Percentiles rank a stretch among this genome's conserved stretches.
Evolutionary conservation across 2,888 invertebrate genomes (phyloP).

Genomic region (Geotrupes spiniger): DNA sequence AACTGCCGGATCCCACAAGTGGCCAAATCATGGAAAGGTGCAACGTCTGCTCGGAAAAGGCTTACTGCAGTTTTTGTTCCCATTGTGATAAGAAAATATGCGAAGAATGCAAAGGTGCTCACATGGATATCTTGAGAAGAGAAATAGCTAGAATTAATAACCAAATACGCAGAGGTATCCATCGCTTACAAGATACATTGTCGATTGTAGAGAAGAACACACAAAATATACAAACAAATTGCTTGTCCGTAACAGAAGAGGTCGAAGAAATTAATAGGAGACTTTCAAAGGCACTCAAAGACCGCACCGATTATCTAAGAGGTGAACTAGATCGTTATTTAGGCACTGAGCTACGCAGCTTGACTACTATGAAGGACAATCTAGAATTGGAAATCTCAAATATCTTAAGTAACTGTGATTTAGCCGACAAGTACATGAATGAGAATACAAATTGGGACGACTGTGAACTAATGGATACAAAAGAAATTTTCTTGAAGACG

Average conservation of each 20-base stretch:
- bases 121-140: constrained; percentile 91
- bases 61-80: constrained; percentile 82
- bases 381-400: constrained; percentile 92
- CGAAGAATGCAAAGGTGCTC: constrained; percentile 92
- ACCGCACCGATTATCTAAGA: constrained; percentile 81
- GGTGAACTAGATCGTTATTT: constrained; percentile 91
- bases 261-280: constrained; percentile 90
- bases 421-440: constrained; percentile 92
- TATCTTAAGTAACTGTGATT: constrained; percentile 93
- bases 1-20: constrained; percentile 85
- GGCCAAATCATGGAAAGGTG: constrained; percentile 92
- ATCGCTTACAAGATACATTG: constrained; percentile 83
- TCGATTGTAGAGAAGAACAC: constrained; percentile 85
- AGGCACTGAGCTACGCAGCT: constrained; percentile 79
- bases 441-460: constrained; percentile 85
- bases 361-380: constrained; percentile 87
- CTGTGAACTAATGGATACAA: constrained; percentile 89
- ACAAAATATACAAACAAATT: constrained; percentile 82
- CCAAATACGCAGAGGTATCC: constrained; percentile 77
- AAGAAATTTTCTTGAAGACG: constrained; percentile 93
- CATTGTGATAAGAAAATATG: constrained; percentile 98
- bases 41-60: constrained; percentile 90
- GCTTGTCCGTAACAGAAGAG: constrained; percentile 86
- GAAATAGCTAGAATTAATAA: constrained; percentile 50
- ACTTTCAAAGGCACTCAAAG: constrained; percentile 83